Base-by-base conservation (phyloP, 1,140 invertebrate species). In the Drosophila melanica region DNA sequence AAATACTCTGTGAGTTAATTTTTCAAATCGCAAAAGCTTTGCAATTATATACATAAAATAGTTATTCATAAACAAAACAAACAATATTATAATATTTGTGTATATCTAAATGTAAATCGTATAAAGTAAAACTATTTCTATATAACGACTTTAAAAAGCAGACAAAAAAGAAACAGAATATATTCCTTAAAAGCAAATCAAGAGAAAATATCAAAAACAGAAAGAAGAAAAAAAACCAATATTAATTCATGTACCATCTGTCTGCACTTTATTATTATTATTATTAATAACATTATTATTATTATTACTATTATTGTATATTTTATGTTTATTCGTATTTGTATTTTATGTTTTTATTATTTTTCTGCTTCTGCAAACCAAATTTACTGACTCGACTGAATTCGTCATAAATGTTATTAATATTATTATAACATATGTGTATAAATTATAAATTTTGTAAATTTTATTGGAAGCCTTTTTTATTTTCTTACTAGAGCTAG, bases 361-460 rank as follows among this genome's bases (percentile, higher is more conserved):
- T 71, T 72, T 89, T 89, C 73, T 79, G 68, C 73, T 87, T 89
- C 72, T 86, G 79, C 72, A 86, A 86, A 86, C 82, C 82, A 86
- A 86, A 86, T 87, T 86, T 82, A 86, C 82, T 82, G 82, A 86
- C 82, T 82, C 87, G 82, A 86, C 82, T 86, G 82, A 86, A 86
- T 86, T 86, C 79, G 84, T 86, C 82, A 86, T 87, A 73, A 89
- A 86, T 86, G 82, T 86, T 86, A 87, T 86, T 86, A 86, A 87
- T 75, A 66, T 71, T 77, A 70, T 73, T 74, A 77, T 78, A 71
- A 71, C 72, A 73, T 75, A 75, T 87, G 79, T 86, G 77, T 87
- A 87, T 74, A 87, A 79, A 87, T 68, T 75, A 69, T 81, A 86
- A 63, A 70, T 69, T 85, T 81, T 86, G 75, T 81, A 87, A 81